Percentiles rank a stretch among this genome's conserved stretches.
Conservation (phyloP, 2,888 invertebrate genomes). For the Cephus sareptanus region DNA sequence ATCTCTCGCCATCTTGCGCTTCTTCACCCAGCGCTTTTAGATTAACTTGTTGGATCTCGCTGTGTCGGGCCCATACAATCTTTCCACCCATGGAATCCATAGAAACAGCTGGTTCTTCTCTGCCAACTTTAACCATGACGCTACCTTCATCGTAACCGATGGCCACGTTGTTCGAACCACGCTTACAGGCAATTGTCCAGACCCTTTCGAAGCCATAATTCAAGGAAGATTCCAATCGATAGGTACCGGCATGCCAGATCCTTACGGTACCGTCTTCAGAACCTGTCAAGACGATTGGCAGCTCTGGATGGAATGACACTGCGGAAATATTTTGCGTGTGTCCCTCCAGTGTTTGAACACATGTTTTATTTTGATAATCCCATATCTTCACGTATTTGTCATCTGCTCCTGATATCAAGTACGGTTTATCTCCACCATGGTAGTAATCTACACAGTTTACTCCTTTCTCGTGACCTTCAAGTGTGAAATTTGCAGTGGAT, state of each 20-base stretch:
- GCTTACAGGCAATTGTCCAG: conserved; percentile 94
- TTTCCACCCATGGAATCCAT: conserved; percentile 99
- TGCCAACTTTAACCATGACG: conserved; percentile 94
- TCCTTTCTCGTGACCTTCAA: conserved; percentile 98
- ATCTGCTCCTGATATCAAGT: conserved; percentile 98
- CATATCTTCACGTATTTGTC: conserved; percentile 98
- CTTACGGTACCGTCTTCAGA: conserved; percentile 98
- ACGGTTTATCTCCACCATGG: conserved; percentile 98
- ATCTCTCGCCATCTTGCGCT: conserved; percentile 64
- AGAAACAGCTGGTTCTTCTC: conserved; percentile 98
- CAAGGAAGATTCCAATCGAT: conserved; percentile 93
- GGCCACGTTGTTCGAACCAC: conserved; percentile 96
- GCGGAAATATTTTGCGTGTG: conserved; percentile 97
- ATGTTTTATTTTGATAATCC: conserved; percentile 99
- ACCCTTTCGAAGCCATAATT: conserved; percentile 99
- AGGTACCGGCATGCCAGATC: conserved; percentile 99
- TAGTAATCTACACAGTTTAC: conserved; percentile 99
- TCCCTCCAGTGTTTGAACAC: conserved; percentile 97
- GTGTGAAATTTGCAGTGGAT: conserved; percentile 95
- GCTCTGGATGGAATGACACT: conserved; percentile 97
- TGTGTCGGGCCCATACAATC: conserved; percentile 98
- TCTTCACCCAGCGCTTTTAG: conserved; percentile 86
- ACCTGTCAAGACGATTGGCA: conserved; percentile 96
- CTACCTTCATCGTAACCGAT: conserved; percentile 98
- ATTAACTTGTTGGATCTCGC: conserved; percentile 97